Evolutionary conservation across 2,113 vertebrate genomes (phyloP).

Genomic region (Coracopsis vasa): DNA sequence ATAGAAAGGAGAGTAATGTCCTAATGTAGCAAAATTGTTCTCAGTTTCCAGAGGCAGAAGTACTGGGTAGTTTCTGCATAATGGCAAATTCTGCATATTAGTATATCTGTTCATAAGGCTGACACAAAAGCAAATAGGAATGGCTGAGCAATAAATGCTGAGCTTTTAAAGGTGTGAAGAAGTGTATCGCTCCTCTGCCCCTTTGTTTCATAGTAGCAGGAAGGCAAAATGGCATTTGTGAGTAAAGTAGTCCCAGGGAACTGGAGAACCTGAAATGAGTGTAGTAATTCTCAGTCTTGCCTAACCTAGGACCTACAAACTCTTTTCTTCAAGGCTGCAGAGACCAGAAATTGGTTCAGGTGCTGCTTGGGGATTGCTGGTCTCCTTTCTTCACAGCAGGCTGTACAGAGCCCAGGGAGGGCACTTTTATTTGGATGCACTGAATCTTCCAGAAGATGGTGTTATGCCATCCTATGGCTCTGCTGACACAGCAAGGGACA

Average conservation of each 20-base stretch:
- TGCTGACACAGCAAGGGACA: background rate
- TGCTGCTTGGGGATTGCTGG: background rate
- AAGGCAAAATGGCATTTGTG: background rate
- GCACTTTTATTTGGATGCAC: background rate
- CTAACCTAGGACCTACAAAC: background rate
- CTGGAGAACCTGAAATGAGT: background rate
- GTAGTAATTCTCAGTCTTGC: background rate
- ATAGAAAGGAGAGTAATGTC: background rate
- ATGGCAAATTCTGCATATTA: background rate
- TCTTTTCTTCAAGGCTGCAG: background rate
- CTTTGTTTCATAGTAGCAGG: background rate
- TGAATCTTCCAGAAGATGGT: background rate
- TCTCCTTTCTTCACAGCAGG: accelerated
- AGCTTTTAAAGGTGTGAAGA: background rate
- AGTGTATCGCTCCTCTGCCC: background rate
- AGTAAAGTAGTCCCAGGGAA: background rate
- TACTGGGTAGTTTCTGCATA: background rate
- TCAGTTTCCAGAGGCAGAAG: background rate
- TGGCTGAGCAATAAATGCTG: background rate
- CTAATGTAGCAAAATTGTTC: background rate
- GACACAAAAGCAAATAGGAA: background rate
- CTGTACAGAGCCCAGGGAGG: background rate
- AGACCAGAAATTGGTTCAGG: background rate
- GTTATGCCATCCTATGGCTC: background rate
- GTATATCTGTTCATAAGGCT: background rate